Base-by-base conservation (phyloP, 1,140 invertebrate species). In the Pomacea maculata region DNA sequence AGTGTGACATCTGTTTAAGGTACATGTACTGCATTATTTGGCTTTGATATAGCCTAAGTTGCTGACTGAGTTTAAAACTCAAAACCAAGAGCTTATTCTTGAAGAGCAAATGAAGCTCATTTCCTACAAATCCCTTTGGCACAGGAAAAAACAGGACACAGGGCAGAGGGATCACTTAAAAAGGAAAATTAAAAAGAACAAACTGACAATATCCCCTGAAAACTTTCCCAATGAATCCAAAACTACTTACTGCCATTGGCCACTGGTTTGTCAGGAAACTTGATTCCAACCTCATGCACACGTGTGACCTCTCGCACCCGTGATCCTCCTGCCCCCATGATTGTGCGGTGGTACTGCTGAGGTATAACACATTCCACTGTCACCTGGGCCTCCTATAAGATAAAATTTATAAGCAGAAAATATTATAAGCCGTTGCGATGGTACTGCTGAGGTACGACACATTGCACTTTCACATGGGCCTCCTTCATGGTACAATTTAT, bases 291-390 rank as follows among this genome's bases (percentile, higher is more conserved):
- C 77, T 92, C 88, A 79, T 83, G 85, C 8, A 87, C 82, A 19
- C 85, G 83, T 7, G 88, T 90, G 65, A 92, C 89, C 45, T 91
- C 88, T 65, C 90, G 87, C n/a, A 92, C 89, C 72, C 90, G 88
- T 19, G 71, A 65, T 19, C 91, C 91, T 65, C 89, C 87, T n/a
- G 87, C 85, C 10, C 90, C 91, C 90, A 92, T 91, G 54, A 92
- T 87, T 61, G 88, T 91, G n/a, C 91, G 84, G 80, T 92, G 91
- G 74, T 89, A 87, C 71, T 88, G 87, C 83, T 91, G 90, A 14
- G 86, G 74, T 45, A 92, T 92, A 5, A 89, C 85, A 82, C 90
- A 90, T 79, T 91, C 91, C 54, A 91, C 86, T 1, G 87, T 90
- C 67, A 91, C 88, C 78, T 88, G 90, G 8, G 88, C 82, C 71